These are phyloP conservation scores for Dendrolimus pini DNA, from an alignment of 2,888 invertebrate species.

Conservation along the genomic window DNA sequence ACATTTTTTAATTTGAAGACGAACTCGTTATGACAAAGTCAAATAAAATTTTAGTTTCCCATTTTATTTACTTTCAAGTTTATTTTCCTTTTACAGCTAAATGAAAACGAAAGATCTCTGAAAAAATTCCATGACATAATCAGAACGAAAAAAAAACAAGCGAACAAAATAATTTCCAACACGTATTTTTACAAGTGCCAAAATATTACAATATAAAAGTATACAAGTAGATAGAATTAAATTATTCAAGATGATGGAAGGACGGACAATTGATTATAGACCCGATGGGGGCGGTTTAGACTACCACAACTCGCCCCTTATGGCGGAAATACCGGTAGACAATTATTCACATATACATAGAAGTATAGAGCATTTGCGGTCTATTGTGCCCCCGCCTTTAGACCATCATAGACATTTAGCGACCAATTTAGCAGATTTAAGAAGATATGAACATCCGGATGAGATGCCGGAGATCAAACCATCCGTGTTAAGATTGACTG, in stretches of 20 bases:
- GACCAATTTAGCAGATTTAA: slow-evolving; percentile 62
- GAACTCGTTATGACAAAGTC: too few relatives aligned
- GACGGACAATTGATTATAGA: slow-evolving; percentile 72
- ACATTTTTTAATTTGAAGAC: slow-evolving; percentile 34
- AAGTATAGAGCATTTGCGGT: slow-evolving; percentile 80
- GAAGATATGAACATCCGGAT: slow-evolving; percentile 69
- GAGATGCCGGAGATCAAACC: slow-evolving; percentile 71
- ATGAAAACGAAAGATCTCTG: slow-evolving; percentile 67
- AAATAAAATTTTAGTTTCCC: slow-evolving; percentile 5
- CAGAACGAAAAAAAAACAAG: slow-evolving; percentile 23
- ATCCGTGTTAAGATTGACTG: slow-evolving; percentile 68
- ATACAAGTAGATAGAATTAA: slow-evolving; percentile 63
- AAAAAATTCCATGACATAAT: slow-evolving; percentile 67
- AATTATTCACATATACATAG: slow-evolving; percentile 80
- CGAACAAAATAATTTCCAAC: slow-evolving; percentile 27
- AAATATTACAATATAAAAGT: slow-evolving; percentile 29
- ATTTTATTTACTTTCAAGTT: slow-evolving; percentile 6
- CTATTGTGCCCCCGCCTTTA: slow-evolving; percentile 71
- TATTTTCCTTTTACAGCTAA: slow-evolving; percentile 52
- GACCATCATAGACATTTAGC: slow-evolving; percentile 67
- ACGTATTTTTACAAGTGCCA: slow-evolving; percentile 73
- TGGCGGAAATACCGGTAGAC: slow-evolving; percentile 81
- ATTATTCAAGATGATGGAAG: slow-evolving; percentile 71
- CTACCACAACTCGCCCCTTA: slow-evolving; percentile 81
- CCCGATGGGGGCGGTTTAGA: slow-evolving; percentile 79